Evolutionary conservation across 2,113 vertebrate genomes (phyloP).

Genomic region (Lamprotornis superbus): DNA sequence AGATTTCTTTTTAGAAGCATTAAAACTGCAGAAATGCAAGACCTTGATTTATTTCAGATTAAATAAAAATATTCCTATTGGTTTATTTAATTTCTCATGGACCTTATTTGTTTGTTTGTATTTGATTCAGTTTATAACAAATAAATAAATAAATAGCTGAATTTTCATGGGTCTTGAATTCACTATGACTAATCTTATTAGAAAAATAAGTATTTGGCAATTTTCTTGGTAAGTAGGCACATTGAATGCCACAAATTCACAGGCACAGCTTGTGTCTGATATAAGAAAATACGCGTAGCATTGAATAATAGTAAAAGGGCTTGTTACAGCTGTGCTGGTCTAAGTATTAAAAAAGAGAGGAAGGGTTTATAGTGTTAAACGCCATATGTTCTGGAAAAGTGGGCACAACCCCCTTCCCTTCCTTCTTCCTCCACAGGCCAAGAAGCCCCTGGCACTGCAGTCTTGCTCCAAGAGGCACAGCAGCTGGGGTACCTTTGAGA

Average conservation of each 20-base stretch:
- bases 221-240: neutral
- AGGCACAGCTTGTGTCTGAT: neutral
- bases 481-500: neutral
- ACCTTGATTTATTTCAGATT: neutral
- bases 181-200: neutral
- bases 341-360: neutral
- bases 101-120: neutral
- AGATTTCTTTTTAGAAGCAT: neutral
- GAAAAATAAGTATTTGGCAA: neutral
- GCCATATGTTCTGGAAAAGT: neutral
- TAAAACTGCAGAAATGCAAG: neutral
- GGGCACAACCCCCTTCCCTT: neutral
- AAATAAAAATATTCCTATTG: neutral
- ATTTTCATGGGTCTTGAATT: neutral
- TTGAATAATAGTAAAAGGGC: neutral
- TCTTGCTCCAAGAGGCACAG: too few relatives aligned
- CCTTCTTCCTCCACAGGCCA: rapidly evolving
- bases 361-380: rapidly evolving
- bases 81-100: neutral
- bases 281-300: neutral
- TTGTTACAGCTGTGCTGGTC: neutral
- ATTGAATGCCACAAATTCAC: neutral
- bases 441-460: rapidly evolving
- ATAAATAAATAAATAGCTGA: neutral
- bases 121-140: neutral